A percentile compares a stretch with the other conserved stretches of the same genome.
These are phyloP conservation scores for Ellobius talpinus DNA, from an alignment of 2,113 vertebrate species.

Conservation along the genomic window DNA sequence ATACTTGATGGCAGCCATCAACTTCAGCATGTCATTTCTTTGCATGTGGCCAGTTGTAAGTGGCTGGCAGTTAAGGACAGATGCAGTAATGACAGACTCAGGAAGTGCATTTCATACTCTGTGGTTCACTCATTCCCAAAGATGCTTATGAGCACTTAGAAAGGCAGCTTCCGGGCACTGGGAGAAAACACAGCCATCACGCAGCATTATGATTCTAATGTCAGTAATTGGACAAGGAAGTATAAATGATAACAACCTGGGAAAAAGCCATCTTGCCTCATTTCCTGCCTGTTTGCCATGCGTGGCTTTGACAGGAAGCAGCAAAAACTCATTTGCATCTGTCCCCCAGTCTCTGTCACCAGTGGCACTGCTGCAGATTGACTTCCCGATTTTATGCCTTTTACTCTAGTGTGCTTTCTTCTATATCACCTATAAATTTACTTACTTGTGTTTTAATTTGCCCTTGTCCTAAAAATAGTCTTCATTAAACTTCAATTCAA, in stretches of 20 bases:
- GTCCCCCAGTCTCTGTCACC: not conserved
- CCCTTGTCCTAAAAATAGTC: not conserved
- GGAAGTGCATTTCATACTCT: constrained; percentile 67
- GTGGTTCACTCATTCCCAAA: constrained; percentile 49
- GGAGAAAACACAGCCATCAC: constrained; percentile 57
- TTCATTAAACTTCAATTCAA: constrained; percentile 39
- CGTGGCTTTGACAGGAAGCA: constrained; percentile 33
- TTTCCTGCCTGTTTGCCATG: constrained; percentile 65
- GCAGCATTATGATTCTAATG: constrained; percentile 57
- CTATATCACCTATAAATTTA: constrained; percentile 18
- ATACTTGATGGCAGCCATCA: constrained; percentile 41
- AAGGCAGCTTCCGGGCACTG: constrained; percentile 63
- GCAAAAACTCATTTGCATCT: not conserved
- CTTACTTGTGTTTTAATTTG: not conserved
- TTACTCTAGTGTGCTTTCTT: not conserved
- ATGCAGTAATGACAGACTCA: constrained; percentile 61
- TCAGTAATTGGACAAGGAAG: constrained; percentile 71
- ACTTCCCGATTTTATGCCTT: not conserved
- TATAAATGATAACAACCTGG: constrained; percentile 65
- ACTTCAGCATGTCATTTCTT: constrained; percentile 50
- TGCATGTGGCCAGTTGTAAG: constrained; percentile 47
- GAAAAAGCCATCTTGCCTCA: constrained; percentile 36
- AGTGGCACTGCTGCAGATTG: too few relatives aligned
- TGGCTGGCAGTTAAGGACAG: constrained; percentile 51
- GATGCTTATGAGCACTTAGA: constrained; percentile 81